Conservation (phyloP, 1,140 invertebrate genomes). For the Tetramorium parvispinum region DNA sequence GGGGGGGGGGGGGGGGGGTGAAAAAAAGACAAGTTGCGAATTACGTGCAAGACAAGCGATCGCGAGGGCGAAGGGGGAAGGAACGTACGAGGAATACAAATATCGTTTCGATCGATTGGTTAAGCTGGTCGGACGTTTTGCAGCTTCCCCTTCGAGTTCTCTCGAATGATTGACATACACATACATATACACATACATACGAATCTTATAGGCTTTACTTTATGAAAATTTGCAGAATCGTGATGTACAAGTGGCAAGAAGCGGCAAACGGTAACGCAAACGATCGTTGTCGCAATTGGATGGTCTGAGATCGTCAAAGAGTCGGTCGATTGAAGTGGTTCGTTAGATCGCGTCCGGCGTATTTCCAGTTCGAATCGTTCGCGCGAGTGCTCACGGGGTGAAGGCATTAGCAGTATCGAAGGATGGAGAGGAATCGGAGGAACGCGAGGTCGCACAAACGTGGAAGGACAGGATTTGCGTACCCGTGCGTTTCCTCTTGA, state of each 20-base stretch:
- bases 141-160: conserved; percentile 20
- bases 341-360: not conserved
- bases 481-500: conserved; percentile 45
- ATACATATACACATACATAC: not conserved
- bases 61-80: not conserved
- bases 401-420: not conserved
- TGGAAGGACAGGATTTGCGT: conserved; percentile 46
- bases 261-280: not conserved
- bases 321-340: not conserved
- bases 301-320: conserved; percentile 1
- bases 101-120: conserved; percentile 31
- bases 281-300: not conserved
- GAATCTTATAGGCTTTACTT: not conserved
- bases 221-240: not conserved
- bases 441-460: not conserved
- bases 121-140: not conserved
- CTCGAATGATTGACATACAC: not conserved
- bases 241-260: conserved; percentile 19
- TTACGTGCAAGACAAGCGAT: conserved; percentile 47
- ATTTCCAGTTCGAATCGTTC: not conserved
- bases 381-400: not conserved
- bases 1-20: not conserved
- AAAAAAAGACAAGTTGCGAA: not conserved
- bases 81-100: conserved; percentile 11
- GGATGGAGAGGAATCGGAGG: conserved; percentile 48